Base-by-base conservation (phyloP, 2,888 invertebrate genomes). In the Pilophorus perplexus region DNA sequence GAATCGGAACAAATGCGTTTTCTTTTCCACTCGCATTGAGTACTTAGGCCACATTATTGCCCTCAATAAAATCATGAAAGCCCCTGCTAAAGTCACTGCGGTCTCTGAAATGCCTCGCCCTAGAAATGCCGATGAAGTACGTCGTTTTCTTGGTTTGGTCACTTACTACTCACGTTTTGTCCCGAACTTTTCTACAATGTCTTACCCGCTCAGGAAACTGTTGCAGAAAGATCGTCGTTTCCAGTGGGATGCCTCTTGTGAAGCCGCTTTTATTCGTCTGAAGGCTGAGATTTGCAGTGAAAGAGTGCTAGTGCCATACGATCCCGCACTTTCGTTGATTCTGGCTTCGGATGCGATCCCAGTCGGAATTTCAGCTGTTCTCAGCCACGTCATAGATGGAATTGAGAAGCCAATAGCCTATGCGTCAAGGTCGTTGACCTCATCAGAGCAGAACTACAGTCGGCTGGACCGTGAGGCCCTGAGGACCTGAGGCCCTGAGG, bases 321-420 rank as follows among this genome's bases (percentile, higher is more conserved):
- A 69, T 67, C 72, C 18, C 27, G 64, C 10, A 68, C 68, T 27
- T 67, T 72, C 71, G 38, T 20, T 71, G 12, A 38, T 64, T 3
- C 38, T 72, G n/a, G 66, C 71, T 3, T 46, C 66, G 25, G 71
- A 72, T 46, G 71, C 68, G 8, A 69, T 67, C 25, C 67, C 64
- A 10, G 16, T 22, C 23, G 70, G 70, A 1, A 14, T 55, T 3
- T 28, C 16, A 18, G 55, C 55, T 2, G 16, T 55, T 6, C 3
- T 55, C 2, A 55, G 55, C 14, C 55, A 55, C 37, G 16, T 55
- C 10, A 18, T 55, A 3, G 23, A 55, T 8, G 37, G 6, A 3
- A 3, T 14, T 8, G 37, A 55, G 33, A 55, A 33, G 20, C 55
- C 55, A 8, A 16, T 55, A 5, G 55, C 55, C 5, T 55, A 55